These are phyloP conservation scores for Tolypeutes matacus DNA, from an alignment of 2,797 vertebrate species.

Conservation along the genomic window DNA sequence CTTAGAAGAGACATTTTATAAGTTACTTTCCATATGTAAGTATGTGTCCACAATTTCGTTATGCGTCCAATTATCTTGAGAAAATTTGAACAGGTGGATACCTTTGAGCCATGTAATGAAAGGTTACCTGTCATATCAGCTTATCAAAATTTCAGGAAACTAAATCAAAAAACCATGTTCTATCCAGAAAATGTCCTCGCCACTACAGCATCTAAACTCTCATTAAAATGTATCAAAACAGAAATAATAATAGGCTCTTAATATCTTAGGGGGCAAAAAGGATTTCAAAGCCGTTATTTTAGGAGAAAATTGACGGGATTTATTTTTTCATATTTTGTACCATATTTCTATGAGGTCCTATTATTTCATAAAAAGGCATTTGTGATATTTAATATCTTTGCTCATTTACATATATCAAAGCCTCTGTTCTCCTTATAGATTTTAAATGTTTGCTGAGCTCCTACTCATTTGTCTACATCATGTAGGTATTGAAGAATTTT, in stretches of 20 bases:
- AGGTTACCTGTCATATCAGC: background rate
- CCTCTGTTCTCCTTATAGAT: background rate
- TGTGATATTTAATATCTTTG: slow-evolving; percentile 28
- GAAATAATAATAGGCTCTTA: background rate
- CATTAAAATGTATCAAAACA: slow-evolving; percentile 39
- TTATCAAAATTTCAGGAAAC: slow-evolving; percentile 1
- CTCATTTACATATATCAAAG: slow-evolving; percentile 23
- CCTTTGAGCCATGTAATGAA: background rate
- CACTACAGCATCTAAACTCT: background rate
- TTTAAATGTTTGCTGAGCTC: background rate
- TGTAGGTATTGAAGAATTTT: background rate
- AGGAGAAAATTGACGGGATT: slow-evolving; percentile 22
- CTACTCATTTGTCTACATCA: background rate
- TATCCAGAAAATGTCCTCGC: background rate
- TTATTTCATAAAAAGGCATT: slow-evolving; percentile 54
- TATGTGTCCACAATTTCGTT: slow-evolving; percentile 31
- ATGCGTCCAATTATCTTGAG: background rate
- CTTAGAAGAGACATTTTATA: background rate
- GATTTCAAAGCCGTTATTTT: slow-evolving; percentile 59
- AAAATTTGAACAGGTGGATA: background rate
- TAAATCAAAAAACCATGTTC: background rate
- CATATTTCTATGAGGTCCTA: slow-evolving; percentile 25
- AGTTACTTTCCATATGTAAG: background rate
- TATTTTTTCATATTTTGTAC: slow-evolving; percentile 42
- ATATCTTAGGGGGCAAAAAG: background rate